Percentiles rank a stretch among this genome's conserved stretches.
Conservation (phyloP, 2,797 vertebrate species). For the Intellagama lesueurii region DNA sequence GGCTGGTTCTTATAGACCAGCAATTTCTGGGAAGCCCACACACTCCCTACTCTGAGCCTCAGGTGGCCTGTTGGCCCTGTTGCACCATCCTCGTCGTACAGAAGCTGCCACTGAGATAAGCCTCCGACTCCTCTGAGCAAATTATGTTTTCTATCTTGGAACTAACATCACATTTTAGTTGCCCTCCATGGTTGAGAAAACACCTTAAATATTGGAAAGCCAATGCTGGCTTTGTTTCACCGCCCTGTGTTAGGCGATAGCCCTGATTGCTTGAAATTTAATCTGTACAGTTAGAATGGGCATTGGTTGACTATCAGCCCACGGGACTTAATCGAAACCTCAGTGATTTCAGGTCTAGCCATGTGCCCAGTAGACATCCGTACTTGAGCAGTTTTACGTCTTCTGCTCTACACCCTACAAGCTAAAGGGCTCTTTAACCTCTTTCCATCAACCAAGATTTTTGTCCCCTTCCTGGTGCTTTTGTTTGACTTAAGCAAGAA, state of each 20-base stretch:
- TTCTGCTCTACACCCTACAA: not conserved
- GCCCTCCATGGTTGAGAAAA: constrained; percentile 5
- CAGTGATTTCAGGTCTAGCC: not conserved
- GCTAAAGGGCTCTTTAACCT: not conserved
- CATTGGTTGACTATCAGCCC: constrained; percentile 17
- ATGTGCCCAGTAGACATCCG: too few species aligned
- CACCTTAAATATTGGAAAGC: not conserved
- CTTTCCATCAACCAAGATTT: not conserved
- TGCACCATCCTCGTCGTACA: too few species aligned
- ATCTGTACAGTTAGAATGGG: accelerated
- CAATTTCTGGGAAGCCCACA: too few species aligned
- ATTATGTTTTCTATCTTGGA: too few species aligned
- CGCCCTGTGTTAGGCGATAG: not conserved
- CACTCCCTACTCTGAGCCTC: too few species aligned
- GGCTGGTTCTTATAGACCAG: too few species aligned
- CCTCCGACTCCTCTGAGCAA: too few species aligned
- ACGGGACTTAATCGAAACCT: not conserved
- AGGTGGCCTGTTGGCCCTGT: too few species aligned
- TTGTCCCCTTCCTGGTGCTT: not conserved
- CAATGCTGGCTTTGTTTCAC: not conserved
- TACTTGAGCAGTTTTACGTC: too few species aligned
- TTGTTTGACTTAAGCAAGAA: not conserved
- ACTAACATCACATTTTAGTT: too few species aligned
- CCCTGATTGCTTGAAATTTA: not conserved
- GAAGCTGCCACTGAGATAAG: too few species aligned